phyloP scores from a whole-genome alignment of 2,888 invertebrate species.

The Lasioglossum malachurum region DNA sequence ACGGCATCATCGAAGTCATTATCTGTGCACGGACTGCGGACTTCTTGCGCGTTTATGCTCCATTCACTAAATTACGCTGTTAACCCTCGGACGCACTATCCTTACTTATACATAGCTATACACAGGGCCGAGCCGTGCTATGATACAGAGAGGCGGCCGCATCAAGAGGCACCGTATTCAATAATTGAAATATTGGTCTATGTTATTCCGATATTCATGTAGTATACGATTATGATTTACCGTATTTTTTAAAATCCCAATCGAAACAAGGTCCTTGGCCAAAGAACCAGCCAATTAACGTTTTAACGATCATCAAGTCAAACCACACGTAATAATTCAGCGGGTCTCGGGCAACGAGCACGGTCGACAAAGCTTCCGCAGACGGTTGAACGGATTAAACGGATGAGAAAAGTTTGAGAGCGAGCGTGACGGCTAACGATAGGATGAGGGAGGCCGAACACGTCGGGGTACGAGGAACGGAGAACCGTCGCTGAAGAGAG shows the following conservation, averaged over 20 bases:
- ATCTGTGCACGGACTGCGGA: background rate
- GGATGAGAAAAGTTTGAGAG: slow-evolving; percentile 31
- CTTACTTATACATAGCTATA: background rate
- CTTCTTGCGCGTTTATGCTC: background rate
- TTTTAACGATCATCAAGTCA: slow-evolving; percentile 11
- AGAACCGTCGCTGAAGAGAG: background rate
- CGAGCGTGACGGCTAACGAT: slow-evolving; percentile 22
- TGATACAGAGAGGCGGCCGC: too few relatives aligned
- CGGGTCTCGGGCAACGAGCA: background rate
- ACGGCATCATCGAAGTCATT: slow-evolving; percentile 2
- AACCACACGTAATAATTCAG: slow-evolving; percentile 5
- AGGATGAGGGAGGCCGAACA: background rate
- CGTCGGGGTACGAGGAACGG: background rate
- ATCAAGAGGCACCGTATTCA: too few relatives aligned
- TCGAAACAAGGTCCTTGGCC: background rate
- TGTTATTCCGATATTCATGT: too few relatives aligned
- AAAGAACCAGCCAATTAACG: background rate
- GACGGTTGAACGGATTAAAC: slow-evolving; percentile 19
- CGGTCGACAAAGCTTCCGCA: background rate
- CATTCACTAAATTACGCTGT: background rate
- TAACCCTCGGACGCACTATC: background rate
- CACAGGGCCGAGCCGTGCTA: too few relatives aligned
- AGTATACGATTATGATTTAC: too few relatives aligned
- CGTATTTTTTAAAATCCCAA: too few relatives aligned
- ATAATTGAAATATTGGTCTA: too few relatives aligned